These are phyloP conservation scores for Acronicta leporina DNA, from an alignment of 2,888 invertebrate genomes.

Conservation along the genomic window DNA sequence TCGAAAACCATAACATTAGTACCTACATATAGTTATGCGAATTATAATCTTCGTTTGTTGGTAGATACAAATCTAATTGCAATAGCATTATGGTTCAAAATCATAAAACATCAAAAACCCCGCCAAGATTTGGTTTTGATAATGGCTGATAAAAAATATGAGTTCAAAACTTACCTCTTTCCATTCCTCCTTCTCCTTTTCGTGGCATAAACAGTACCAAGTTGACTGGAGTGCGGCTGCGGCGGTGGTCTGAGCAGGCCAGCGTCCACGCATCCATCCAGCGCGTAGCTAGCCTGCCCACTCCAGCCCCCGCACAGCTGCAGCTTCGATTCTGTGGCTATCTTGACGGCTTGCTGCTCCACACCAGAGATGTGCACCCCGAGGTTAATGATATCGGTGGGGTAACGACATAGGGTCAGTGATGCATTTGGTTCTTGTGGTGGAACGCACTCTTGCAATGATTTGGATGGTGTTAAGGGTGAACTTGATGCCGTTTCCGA, in stretches of 20 bases:
- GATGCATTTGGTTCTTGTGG: constrained; percentile 29
- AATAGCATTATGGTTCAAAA: too few relatives aligned
- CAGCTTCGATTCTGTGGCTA: constrained; percentile 85
- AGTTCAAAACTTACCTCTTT: constrained; percentile 93
- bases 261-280: constrained; percentile 94
- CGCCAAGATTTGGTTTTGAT: too few relatives aligned
- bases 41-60: too few relatives aligned
- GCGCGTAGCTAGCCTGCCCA: constrained; percentile 83
- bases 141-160: too few relatives aligned
- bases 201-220: constrained; percentile 99
- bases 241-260: constrained; percentile 93
- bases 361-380: constrained; percentile 35
- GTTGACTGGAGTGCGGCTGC: constrained; percentile 94
- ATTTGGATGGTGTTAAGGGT: background rate
- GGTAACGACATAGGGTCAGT: constrained; percentile 46
- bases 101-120: too few relatives aligned
- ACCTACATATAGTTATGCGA: too few relatives aligned
- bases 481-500: constrained; percentile 15
- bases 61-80: too few relatives aligned
- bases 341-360: constrained; percentile 78
- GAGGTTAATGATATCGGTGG: constrained; percentile 35
- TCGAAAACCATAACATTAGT: too few relatives aligned
- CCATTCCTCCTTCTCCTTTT: constrained; percentile 98
- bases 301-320: constrained; percentile 84
- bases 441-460: constrained; percentile 15